Base-by-base conservation (phyloP, 2,113 vertebrate species). In the Lota lota region DNA sequence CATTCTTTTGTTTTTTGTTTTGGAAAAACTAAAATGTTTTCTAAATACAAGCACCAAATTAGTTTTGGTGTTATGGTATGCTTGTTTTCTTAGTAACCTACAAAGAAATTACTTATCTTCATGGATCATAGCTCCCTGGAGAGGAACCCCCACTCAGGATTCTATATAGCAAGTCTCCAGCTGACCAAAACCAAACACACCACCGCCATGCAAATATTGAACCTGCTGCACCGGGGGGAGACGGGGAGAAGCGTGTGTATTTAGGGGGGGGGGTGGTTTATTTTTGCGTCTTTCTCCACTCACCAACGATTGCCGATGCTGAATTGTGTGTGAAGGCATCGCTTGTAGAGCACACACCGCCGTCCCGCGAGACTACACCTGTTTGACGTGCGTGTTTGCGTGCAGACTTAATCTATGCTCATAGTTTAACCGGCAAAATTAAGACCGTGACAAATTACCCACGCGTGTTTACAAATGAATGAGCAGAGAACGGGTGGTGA, bases 151-250 rank as follows among this genome's bases (percentile, higher is more conserved):
- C 40, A 33, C 28, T 50, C 20, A 17, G 21, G 4, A 10, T 15
- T 18, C 28, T 19, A 53, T 20, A 56, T 63, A 64, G 70, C 64
- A 61, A 53, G 56, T 53, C 66, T 65, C 61, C 56, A 73, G 22
- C 68, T 12, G 36, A 72, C 69, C 67, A 20, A 68, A 72, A 58
- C 58, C 57, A 20, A 54, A 75, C 72, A 77, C 63, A 61, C 64
- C 50, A 1, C 72, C 70, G 75, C 68, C 64, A 66, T 58, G 58
- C 16, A 79, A 83, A 83, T 82, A 79, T 83, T 87, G 67, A 70
- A 79, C n/a, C 58, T 72, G 22, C 64, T 67, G 8, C 66, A 68
- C 57, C 50, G 22, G 62, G 79, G 75, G 77, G 50, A 73, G 33
- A 53, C 33, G 63, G 69, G 71, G 64, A 57, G 71, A 4, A 33